Base-by-base conservation (phyloP, 2,797 vertebrate genomes). In the Scarus forsteni region DNA sequence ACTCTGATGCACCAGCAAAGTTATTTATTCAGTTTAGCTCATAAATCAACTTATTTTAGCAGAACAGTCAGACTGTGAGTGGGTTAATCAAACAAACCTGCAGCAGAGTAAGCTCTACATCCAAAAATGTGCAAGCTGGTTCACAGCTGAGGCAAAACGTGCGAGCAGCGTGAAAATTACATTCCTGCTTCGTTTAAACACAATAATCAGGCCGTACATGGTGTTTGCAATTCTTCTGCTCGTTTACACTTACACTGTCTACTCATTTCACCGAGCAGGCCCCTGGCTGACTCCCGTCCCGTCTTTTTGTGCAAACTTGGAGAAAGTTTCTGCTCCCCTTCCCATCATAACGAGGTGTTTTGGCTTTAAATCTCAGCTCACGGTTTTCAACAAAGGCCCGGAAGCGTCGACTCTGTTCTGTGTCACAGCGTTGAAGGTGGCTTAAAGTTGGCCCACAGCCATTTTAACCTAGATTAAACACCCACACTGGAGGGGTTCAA, bases 331-430 rank as follows among this genome's bases (percentile, higher is more conserved):
- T 58, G 51, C 38, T 3, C 11, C 7, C 10, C 50, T 85, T 86
- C 75, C 70, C 60, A 5, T 75, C 74, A 81, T 12, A 11, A 52
- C 7, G 3, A 40, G 48, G 55, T 71, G 59, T 64, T 68, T 60
- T 60, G 66, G 56, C 61, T 77, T 66, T 48, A 75, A 80, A 79
- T 70, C 63, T 27, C 38, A 1, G 40, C 66, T 72, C 56, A 0
- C 6, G 53, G 66, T 73, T 82, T 79, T 79, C 72, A 70, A 66
- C 77, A 71, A 53, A 63, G 75, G 79, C 50, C 61, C n/a, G 39
- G 77, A 81, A 75, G 57, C 10, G 7, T 57, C 57, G 58, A 72
- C 62, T 3, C 83, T 89, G 84, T 49, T 85, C 68, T 70, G 61
- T 63, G 78, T 91, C 84, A 77, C 18, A 10, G 19, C 15, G 6